Base-by-base conservation (phyloP, 1,140 invertebrate genomes). In the Drosophila sucinea region DNA sequence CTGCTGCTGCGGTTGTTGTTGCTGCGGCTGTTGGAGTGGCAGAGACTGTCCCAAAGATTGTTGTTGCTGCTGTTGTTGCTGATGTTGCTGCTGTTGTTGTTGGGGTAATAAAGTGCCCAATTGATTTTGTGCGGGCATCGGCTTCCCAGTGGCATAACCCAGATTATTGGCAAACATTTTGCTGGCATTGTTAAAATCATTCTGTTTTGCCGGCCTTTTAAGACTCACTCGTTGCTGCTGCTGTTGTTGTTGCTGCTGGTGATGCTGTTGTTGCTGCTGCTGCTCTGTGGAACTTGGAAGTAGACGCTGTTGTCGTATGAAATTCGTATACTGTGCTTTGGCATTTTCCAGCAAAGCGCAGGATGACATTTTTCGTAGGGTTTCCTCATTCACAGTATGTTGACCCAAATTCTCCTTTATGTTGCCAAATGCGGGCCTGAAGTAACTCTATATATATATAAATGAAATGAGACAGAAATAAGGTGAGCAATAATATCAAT, bases 331-430 rank as follows among this genome's bases (percentile, higher is more conserved):
- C 73, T 92, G 91, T 0, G 79, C 70, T 63, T 92, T 92, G n/a
- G 91, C 82, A 61, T 92, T 92, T 32, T 92, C 91, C 3, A 92
- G 60, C 41, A 92, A 38, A 4, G 90, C 91, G 62, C 91, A 92
- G 0, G 81, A 86, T 3, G 79, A 84, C 91, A 92, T 92, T 71
- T 92, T 92, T 27, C 84, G 90, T 7, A 92, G 65, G 3, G 86
- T 79, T 30, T 92, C 91, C 51, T 92, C 91, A 29, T 85, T 90
- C 0, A 91, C 77, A 1, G 85, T 71, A 55, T 91, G 77, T 64
- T 92, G 84, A 8, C 91, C 90, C 0, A 92, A 79, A 66, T 92
- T 92, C 67, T 91, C 87, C 57, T 92, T 92, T 6, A 92, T 90
- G 61, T 92, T 92, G 32, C 74, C 83, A 70, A 92, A 92, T 1